phyloP scores from a whole-genome alignment of 1,140 invertebrate species.

The Nasonia giraulti region DNA sequence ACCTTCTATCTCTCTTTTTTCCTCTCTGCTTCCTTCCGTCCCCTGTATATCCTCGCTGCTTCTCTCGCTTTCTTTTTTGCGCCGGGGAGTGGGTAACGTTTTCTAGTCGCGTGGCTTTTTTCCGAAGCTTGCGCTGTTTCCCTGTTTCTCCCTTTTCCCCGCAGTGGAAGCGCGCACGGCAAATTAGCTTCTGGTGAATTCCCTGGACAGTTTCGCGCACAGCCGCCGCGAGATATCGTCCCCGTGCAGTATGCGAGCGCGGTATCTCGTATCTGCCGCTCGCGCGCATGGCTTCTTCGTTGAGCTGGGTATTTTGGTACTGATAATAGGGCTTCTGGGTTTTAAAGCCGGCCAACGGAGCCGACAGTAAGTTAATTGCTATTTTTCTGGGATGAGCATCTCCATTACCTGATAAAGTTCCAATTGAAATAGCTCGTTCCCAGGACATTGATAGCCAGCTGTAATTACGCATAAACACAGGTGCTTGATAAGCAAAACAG shows the following conservation, averaged over 20 bases:
- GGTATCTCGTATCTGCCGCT: neutral
- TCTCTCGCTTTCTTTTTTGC: neutral
- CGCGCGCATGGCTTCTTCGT: neutral
- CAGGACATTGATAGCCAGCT: too few relatives aligned
- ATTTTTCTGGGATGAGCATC: neutral
- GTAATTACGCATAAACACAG: too few relatives aligned
- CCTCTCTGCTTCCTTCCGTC: neutral
- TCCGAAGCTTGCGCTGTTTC: neutral
- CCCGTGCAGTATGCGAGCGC: neutral
- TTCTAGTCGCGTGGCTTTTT: neutral
- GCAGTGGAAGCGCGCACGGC: neutral
- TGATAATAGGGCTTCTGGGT: conserved; percentile 21
- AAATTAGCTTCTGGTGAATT: conserved; percentile 37
- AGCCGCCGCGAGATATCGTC: conserved; percentile 16
- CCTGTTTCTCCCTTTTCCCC: neutral
- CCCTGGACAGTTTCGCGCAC: conserved; percentile 18
- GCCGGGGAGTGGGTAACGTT: neutral
- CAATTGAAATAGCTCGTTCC: neutral
- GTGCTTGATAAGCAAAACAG: too few relatives aligned
- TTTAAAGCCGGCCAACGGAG: neutral
- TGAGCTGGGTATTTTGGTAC: conserved; percentile 7
- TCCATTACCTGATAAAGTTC: neutral
- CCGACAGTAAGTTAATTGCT: neutral
- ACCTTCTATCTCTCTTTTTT: neutral
- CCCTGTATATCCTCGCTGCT: neutral